Percentiles rank a stretch among this genome's conserved stretches.
Evolutionary conservation across 64 coral and sea anemone species (phyloP).

Genomic region (Actinia equina): DNA sequence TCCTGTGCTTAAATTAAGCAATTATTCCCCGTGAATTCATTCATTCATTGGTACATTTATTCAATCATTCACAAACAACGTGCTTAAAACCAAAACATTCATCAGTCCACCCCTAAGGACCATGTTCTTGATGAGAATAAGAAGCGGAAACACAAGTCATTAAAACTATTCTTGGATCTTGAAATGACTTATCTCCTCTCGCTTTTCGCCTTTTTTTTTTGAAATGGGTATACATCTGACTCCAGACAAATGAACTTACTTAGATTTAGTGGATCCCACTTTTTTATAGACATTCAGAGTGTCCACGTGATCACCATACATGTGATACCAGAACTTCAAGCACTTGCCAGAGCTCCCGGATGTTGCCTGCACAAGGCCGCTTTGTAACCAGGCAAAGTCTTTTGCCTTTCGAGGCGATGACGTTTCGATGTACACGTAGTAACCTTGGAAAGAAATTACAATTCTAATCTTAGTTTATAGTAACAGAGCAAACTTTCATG

Average conservation of each 20-base stretch:
- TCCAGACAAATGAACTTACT: slow-evolving; percentile 21
- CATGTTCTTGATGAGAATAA: no score
- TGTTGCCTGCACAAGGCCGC: slow-evolving; percentile 68
- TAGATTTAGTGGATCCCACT: slow-evolving; percentile 55
- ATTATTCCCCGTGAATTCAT: no score
- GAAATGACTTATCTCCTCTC: no score
- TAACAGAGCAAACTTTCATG: no score
- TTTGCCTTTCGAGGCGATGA: slow-evolving; percentile 51
- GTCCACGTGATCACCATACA: slow-evolving; percentile 91
- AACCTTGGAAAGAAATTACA: slow-evolving; percentile 45
- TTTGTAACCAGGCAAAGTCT: slow-evolving; percentile 84
- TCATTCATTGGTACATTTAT: no score
- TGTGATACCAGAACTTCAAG: slow-evolving; percentile 97
- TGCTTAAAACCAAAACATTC: no score
- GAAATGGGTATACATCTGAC: neutral
- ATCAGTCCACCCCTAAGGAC: no score
- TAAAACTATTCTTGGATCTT: no score
- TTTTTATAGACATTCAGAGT: slow-evolving; percentile 76
- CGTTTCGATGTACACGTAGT: slow-evolving; percentile 95
- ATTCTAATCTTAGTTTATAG: neutral
- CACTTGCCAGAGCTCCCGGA: slow-evolving; percentile 74
- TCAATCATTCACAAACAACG: no score
- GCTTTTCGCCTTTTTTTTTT: no score
- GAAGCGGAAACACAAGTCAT: no score
- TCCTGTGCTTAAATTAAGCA: no score